These are phyloP conservation scores for Callionymus lyra DNA, from an alignment of 2,113 vertebrate species.

Conservation along the genomic window DNA sequence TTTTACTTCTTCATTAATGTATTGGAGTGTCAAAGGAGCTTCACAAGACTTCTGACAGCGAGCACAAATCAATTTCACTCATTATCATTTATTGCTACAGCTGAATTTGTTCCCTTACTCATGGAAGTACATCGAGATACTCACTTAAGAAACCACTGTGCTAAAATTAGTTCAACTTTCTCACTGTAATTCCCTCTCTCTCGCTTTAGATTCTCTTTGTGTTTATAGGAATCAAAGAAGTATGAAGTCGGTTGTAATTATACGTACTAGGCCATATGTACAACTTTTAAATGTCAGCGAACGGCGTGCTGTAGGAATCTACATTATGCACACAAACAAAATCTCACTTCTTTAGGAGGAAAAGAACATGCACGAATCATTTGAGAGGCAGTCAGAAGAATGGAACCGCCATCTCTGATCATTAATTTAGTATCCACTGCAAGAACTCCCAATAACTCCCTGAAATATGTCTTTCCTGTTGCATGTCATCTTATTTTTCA, in stretches of 20 bases:
- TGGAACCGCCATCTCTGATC: conserved; percentile 34
- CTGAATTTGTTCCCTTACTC: conserved; percentile 10
- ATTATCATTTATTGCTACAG: conserved; percentile 14
- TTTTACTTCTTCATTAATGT: conserved; percentile 21
- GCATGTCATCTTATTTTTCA: conserved; percentile 3
- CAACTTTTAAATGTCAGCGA: conserved; percentile 26
- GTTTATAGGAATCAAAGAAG: conserved; percentile 7
- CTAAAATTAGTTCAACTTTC: conserved; percentile 1
- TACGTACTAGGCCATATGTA: conserved; percentile 26
- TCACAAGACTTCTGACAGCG: conserved; percentile 22
- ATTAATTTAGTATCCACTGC: conserved; percentile 43
- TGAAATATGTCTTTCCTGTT: conserved; percentile 19
- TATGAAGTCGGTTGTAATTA: conserved; percentile 19
- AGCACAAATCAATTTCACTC: conserved; percentile 26
- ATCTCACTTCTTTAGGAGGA: conserved; percentile 37
- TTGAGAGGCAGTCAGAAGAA: conserved; percentile 42
- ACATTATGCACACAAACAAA: conserved; percentile 38
- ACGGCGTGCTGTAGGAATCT: conserved; percentile 14
- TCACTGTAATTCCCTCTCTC: neutral
- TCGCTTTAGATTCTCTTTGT: conserved; percentile 3
- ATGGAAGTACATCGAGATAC: conserved; percentile 8
- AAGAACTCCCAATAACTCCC: conserved; percentile 22
- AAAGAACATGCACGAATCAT: conserved; percentile 37
- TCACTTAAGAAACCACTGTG: conserved; percentile 3
- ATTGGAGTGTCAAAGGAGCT: conserved; percentile 26